Evolutionary conservation across 2,888 invertebrate species (phyloP).

Genomic region (Neoscelio sp.): DNA sequence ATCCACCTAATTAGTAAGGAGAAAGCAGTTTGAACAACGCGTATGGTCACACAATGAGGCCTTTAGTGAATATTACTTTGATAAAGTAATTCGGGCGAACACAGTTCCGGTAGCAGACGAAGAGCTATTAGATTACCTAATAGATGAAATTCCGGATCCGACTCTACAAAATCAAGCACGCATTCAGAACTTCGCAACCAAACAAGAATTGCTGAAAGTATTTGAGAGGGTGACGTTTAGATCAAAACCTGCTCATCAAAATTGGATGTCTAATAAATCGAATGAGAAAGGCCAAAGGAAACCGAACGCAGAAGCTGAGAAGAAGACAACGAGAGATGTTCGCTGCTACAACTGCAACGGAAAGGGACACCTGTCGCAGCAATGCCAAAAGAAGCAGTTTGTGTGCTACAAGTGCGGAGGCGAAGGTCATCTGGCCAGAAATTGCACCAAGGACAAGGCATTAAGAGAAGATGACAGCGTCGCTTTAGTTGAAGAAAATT

Average conservation of each 20-base stretch:
- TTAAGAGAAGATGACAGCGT: background rate
- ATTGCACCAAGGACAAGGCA: background rate
- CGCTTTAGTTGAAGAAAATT: background rate
- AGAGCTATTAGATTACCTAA: background rate
- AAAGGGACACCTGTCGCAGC: background rate
- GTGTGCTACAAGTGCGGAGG: background rate
- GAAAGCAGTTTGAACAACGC: background rate
- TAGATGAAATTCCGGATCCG: background rate
- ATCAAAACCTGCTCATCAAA: background rate
- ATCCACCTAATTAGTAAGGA: background rate
- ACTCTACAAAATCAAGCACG: background rate
- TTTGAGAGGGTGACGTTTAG: background rate
- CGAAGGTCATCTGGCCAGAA: background rate
- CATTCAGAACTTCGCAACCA: background rate
- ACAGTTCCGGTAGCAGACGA: background rate
- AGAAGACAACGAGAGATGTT: background rate
- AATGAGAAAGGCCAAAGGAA: background rate
- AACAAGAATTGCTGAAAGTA: background rate
- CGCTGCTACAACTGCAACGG: conserved; percentile 6
- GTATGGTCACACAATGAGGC: background rate
- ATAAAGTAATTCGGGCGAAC: background rate
- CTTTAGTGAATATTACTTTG: background rate
- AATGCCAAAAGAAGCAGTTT: background rate
- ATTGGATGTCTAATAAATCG: background rate
- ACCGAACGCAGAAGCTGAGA: background rate